Percentiles rank a stretch among this genome's conserved stretches.
Conservation (phyloP, 1,140 invertebrate genomes). For the Aphaenogaster floridana region DNA sequence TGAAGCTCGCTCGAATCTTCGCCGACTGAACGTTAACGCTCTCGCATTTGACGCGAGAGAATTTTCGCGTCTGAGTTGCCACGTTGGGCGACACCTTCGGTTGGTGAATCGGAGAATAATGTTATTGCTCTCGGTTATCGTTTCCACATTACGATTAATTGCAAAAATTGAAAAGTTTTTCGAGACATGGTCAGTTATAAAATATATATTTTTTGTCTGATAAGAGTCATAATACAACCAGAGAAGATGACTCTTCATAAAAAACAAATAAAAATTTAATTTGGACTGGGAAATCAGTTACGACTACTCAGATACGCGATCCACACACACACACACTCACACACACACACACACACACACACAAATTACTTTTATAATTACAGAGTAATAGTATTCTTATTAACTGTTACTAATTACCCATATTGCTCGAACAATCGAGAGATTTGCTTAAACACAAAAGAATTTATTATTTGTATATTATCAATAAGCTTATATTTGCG, state of each 20-base stretch:
- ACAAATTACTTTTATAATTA: background rate
- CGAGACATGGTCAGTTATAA: background rate
- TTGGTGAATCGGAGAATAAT: background rate
- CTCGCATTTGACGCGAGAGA: conserved; percentile 66
- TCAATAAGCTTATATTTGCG: background rate
- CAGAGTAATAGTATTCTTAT: background rate
- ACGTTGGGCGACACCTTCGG: conserved; percentile 45
- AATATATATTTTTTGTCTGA: background rate
- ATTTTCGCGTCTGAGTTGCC: conserved; percentile 63
- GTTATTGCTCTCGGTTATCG: background rate
- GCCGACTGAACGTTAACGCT: conserved; percentile 58
- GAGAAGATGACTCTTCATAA: background rate
- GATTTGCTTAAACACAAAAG: background rate
- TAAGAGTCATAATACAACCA: background rate
- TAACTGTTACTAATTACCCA: background rate
- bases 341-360: too few relatives aligned
- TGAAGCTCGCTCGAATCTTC: conserved; percentile 65
- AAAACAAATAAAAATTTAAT: background rate
- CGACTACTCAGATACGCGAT: background rate
- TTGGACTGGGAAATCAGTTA: background rate
- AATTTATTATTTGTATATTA: background rate
- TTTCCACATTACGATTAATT: background rate
- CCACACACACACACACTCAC: background rate
- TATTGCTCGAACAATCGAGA: background rate
- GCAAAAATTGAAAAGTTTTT: background rate